These are phyloP conservation scores for Nemotelus nigrinus DNA, from an alignment of 2,888 invertebrate genomes.

Conservation along the genomic window DNA sequence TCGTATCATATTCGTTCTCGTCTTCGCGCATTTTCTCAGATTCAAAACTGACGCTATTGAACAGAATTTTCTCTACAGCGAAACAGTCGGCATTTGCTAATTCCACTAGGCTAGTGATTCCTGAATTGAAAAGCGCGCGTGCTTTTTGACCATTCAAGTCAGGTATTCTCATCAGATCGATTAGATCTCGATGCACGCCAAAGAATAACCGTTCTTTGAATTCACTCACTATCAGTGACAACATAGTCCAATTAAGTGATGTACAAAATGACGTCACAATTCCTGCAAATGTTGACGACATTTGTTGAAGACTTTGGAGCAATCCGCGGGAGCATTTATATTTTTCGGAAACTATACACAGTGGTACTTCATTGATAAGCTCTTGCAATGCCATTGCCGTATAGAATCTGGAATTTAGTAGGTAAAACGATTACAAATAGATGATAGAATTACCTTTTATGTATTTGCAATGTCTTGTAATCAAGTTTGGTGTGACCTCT, in stretches of 20 bases:
- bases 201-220: slow-evolving; percentile 95
- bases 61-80: slow-evolving; percentile 79
- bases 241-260: slow-evolving; percentile 90
- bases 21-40: slow-evolving; percentile 79
- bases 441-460: slow-evolving; percentile 69
- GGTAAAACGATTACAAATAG: slow-evolving; percentile 44
- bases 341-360: slow-evolving; percentile 82
- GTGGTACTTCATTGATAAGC: slow-evolving; percentile 88
- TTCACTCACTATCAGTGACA: slow-evolving; percentile 88
- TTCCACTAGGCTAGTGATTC: slow-evolving; percentile 79
- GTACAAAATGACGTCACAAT: slow-evolving; percentile 97
- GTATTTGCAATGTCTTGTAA: slow-evolving; percentile 69
- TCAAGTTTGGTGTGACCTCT: slow-evolving; percentile 72
- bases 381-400: slow-evolving; percentile 92
- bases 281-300: slow-evolving; percentile 94
- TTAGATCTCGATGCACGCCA: slow-evolving; percentile 90
- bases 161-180: slow-evolving; percentile 88
- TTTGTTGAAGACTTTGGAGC: slow-evolving; percentile 93
- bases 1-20: slow-evolving; percentile 73
- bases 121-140: slow-evolving; percentile 82
- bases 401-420: slow-evolving; percentile 73
- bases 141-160: slow-evolving; percentile 86
- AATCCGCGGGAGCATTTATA: slow-evolving; percentile 89
- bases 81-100: slow-evolving; percentile 79
- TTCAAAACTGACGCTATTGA: slow-evolving; percentile 85